Conservation (phyloP, 2,888 invertebrate species). For the Nomada hirtipes region DNA sequence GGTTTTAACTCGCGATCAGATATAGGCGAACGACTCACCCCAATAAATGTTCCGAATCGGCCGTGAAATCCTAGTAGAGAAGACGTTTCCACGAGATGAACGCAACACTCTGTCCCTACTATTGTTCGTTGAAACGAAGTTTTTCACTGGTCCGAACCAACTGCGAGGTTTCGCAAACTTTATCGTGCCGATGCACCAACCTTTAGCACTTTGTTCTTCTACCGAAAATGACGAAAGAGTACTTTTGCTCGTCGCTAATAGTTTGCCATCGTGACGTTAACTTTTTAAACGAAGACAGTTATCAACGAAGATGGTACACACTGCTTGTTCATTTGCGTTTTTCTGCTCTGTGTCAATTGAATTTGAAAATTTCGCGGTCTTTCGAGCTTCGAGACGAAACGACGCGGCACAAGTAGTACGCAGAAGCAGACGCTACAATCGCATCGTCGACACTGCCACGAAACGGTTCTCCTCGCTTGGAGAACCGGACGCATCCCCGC, state of each 20-base stretch:
- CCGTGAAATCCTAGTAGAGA: slow-evolving; percentile 44
- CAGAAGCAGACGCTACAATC: slow-evolving; percentile 61
- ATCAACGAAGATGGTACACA: background rate
- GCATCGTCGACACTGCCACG: slow-evolving; percentile 70
- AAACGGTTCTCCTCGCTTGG: slow-evolving; percentile 49
- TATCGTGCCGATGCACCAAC: background rate
- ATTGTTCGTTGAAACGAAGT: background rate
- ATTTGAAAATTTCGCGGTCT: slow-evolving; percentile 25
- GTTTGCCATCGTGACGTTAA: too few species aligned
- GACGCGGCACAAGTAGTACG: slow-evolving; percentile 7
- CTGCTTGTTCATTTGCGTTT: too few species aligned
- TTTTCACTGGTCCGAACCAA: too few species aligned
- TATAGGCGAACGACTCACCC: slow-evolving; percentile 47
- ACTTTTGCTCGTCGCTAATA: too few species aligned
- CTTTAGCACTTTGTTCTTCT: background rate
- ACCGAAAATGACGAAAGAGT: background rate
- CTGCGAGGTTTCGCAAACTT: too few species aligned
- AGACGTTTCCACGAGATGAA: slow-evolving; percentile 9
- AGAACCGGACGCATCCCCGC: slow-evolving; percentile 68
- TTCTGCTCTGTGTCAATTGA: background rate
- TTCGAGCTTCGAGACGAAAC: background rate
- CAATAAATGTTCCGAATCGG: slow-evolving; percentile 31
- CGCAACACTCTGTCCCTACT: background rate
- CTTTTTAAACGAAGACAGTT: too few species aligned
- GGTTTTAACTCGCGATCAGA: background rate